Percentiles rank a stretch among this genome's conserved stretches.
These are phyloP conservation scores for Synanthedon vespiformis DNA, from an alignment of 2,888 invertebrate species.

Conservation along the genomic window DNA sequence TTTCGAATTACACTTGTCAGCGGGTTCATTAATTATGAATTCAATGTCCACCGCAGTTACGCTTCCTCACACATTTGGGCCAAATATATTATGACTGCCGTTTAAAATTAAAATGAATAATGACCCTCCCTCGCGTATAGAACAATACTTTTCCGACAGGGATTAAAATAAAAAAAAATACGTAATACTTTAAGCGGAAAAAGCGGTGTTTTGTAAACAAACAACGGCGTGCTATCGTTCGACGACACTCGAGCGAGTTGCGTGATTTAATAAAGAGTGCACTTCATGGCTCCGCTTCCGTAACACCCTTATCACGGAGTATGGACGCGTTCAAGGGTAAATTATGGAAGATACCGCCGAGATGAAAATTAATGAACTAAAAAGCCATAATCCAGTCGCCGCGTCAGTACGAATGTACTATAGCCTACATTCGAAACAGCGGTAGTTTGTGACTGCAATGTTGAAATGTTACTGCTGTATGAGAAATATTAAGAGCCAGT, in stretches of 20 bases:
- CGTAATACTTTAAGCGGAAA: constrained; percentile 50
- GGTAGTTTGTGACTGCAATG: no score
- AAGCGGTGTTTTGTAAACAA: constrained; percentile 65
- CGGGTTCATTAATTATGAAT: constrained; percentile 14
- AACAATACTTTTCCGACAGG: constrained; percentile 10
- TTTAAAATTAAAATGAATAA: constrained; percentile 14
- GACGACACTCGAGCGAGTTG: constrained; percentile 61
- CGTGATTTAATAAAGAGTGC: constrained; percentile 53
- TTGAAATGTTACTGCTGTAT: no score
- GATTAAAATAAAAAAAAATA: constrained; percentile 14
- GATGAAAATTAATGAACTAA: constrained; percentile 70
- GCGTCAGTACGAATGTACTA: background rate
- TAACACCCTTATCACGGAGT: constrained; percentile 55
- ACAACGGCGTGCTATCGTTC: constrained; percentile 56
- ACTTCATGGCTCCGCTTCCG: background rate
- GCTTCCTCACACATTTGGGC: constrained; percentile 9
- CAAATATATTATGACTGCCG: constrained; percentile 17
- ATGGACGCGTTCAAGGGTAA: constrained; percentile 64
- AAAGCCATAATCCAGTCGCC: constrained; percentile 19
- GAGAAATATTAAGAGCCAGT: no score
- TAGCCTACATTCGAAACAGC: no score
- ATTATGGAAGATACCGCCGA: constrained; percentile 59
- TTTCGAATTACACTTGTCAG: background rate
- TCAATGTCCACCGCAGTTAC: constrained; percentile 21
- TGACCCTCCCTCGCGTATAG: background rate